Percentiles rank a stretch among this genome's conserved stretches.
phyloP scores from a whole-genome alignment of 2,888 invertebrate species.

The Tachina fera region DNA sequence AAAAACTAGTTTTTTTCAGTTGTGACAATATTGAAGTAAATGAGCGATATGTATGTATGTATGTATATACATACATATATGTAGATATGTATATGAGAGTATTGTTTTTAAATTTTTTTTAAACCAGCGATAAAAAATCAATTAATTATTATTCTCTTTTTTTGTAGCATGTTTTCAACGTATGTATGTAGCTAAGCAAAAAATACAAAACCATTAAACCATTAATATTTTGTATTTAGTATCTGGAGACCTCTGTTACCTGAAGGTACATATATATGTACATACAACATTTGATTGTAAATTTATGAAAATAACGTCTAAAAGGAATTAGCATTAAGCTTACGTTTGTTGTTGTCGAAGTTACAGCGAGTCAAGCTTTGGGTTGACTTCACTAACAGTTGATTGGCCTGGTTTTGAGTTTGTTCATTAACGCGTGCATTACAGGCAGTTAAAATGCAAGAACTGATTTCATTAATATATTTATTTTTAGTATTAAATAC shows the following conservation, averaged over 20 bases:
- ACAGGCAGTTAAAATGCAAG: slow-evolving; percentile 35
- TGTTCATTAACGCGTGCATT: slow-evolving; percentile 5
- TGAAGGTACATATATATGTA: slow-evolving; percentile 35
- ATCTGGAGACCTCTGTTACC: slow-evolving; percentile 34
- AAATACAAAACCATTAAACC: slow-evolving; percentile 38
- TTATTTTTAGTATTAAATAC: slow-evolving; percentile 54
- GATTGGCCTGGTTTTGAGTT: slow-evolving; percentile 45
- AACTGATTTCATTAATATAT: slow-evolving; percentile 30
- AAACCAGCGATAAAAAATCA: slow-evolving; percentile 44
- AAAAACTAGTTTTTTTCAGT: too few relatives aligned
- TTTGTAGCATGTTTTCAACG: slow-evolving; percentile 40
- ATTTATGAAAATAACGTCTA: slow-evolving; percentile 11
- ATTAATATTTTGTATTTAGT: slow-evolving; percentile 36
- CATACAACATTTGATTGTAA: neutral
- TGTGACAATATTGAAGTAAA: too few relatives aligned
- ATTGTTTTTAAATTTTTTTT: slow-evolving; percentile 7
- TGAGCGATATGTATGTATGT: neutral
- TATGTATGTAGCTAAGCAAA: slow-evolving; percentile 9
- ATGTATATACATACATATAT: neutral
- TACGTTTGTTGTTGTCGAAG: slow-evolving; percentile 11
- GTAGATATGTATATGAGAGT: neutral
- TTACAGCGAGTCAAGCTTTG: slow-evolving; percentile 37
- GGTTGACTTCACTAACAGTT: slow-evolving; percentile 42
- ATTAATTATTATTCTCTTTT: slow-evolving; percentile 33
- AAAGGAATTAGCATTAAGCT: slow-evolving; percentile 20